Percentiles rank a stretch among this genome's conserved stretches.
Conservation (phyloP, 1,140 invertebrate genomes). For the Cotesia chilonis region DNA sequence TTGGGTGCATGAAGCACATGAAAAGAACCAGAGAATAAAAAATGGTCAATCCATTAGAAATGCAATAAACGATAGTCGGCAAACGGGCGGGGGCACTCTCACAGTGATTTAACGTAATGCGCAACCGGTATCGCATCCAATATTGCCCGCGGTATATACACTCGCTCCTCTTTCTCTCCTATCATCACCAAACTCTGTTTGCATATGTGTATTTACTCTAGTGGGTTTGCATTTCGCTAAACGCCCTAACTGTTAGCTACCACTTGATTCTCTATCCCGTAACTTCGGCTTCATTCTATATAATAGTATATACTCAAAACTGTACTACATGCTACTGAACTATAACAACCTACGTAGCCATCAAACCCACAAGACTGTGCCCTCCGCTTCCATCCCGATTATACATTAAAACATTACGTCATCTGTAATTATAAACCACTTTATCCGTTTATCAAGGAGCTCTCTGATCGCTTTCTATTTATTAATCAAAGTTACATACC, state of each 20-base stretch:
- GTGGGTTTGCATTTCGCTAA: slow-evolving; percentile 38
- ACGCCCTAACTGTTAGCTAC: slow-evolving; percentile 32
- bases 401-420: too few species aligned
- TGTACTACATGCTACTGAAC: too few species aligned
- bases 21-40: slow-evolving; percentile 10
- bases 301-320: background rate
- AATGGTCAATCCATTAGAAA: slow-evolving; percentile 26
- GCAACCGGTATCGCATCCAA: slow-evolving; percentile 37
- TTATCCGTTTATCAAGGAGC: too few species aligned
- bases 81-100: background rate
- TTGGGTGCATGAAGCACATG: background rate
- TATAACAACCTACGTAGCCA: too few species aligned
- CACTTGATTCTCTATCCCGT: background rate
- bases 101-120: slow-evolving; percentile 40
- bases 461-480: too few species aligned
- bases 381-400: too few species aligned
- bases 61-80: slow-evolving; percentile 34
- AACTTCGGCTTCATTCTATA: background rate
- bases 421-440: too few species aligned
- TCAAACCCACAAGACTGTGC: too few species aligned
- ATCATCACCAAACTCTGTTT: slow-evolving; percentile 28
- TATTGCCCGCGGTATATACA: slow-evolving; percentile 34
- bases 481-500: too few species aligned
- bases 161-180: slow-evolving; percentile 1
- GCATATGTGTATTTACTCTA: slow-evolving; percentile 35